phyloP scores from a whole-genome alignment of 2,797 vertebrate species.

The Limnodromus scolopaceus region DNA sequence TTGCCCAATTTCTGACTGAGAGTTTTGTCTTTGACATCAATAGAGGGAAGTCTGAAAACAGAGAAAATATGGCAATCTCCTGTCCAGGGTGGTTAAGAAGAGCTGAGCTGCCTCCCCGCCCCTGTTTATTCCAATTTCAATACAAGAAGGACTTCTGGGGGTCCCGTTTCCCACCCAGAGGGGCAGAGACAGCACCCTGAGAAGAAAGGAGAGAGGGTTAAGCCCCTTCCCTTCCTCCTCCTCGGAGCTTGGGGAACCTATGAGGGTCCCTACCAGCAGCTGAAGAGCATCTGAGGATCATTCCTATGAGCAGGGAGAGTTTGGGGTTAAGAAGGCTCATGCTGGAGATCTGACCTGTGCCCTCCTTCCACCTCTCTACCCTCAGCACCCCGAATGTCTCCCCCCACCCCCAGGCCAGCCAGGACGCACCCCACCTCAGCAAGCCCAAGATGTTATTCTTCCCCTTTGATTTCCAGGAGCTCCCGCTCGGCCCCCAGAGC shows the following conservation, averaged over 20 bases:
- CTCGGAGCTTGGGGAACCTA: not conserved
- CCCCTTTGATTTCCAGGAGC: conserved; percentile 51
- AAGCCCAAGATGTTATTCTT: conserved; percentile 35
- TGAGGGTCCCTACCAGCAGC: rapidly evolving
- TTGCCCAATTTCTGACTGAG: not conserved
- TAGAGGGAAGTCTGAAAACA: not conserved
- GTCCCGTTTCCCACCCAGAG: not conserved
- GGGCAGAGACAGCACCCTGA: not conserved
- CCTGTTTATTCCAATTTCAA: not conserved
- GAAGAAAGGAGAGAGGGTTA: not conserved
- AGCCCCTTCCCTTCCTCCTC: not conserved
- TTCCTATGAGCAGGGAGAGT: not conserved
- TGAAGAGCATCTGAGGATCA: not conserved
- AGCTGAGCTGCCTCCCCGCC: not conserved
- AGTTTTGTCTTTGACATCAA: not conserved
- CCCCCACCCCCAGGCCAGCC: not conserved
- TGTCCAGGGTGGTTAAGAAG: rapidly evolving
- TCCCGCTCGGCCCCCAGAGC: conserved; percentile 17
- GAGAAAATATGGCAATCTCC: not conserved
- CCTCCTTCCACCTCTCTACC: not conserved
- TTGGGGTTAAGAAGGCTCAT: not conserved
- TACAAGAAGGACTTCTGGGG: not conserved
- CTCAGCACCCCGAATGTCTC: not conserved
- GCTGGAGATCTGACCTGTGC: not conserved
- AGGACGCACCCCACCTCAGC: not conserved